These are phyloP conservation scores for Rhabdomys dilectus DNA, from an alignment of 2,113 vertebrate species.

Conservation along the genomic window DNA sequence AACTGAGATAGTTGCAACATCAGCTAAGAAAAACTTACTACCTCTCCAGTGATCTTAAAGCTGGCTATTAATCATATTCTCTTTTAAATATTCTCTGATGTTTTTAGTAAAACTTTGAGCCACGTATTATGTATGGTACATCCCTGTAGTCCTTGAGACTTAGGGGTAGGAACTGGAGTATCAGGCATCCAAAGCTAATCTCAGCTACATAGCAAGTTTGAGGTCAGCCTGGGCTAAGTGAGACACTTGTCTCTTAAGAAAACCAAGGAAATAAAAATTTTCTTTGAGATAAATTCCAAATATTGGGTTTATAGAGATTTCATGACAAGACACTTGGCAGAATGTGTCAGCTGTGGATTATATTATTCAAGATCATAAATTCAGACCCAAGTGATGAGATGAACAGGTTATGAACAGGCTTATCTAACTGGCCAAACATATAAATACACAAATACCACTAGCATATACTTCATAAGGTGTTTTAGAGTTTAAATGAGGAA, in stretches of 20 bases:
- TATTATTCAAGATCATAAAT: background rate
- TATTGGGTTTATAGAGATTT: background rate
- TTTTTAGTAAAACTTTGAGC: constrained; percentile 1
- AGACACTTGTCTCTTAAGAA: background rate
- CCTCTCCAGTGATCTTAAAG: background rate
- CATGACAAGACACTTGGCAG: constrained; percentile 11
- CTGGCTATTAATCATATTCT: background rate
- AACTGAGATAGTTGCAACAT: constrained; percentile 1
- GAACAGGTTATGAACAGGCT: background rate
- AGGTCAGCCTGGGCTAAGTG: background rate
- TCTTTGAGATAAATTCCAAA: background rate
- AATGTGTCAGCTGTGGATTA: background rate
- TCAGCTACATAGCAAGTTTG: background rate
- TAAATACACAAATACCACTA: background rate
- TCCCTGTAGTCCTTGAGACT: background rate
- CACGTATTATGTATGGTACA: background rate
- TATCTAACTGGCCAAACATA: background rate
- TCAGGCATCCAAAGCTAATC: background rate
- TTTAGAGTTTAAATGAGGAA: background rate
- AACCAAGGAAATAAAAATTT: background rate
- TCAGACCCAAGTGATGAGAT: background rate
- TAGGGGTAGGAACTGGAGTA: too few species aligned
- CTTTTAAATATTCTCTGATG: background rate
- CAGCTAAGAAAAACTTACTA: background rate
- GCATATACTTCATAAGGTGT: background rate